Base-by-base conservation (phyloP, 2,888 invertebrate genomes). In the Drosophila infuscata region DNA sequence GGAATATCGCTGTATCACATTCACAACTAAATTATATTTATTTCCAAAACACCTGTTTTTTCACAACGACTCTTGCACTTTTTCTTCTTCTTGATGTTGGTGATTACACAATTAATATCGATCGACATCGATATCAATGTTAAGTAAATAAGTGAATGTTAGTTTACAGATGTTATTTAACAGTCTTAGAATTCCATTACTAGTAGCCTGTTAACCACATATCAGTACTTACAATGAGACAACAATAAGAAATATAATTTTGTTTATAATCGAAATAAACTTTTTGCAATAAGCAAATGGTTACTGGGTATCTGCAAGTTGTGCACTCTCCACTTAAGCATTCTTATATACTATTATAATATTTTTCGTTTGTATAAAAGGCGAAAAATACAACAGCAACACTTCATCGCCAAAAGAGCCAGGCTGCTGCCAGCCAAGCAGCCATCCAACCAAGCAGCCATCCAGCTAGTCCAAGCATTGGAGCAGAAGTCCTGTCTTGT, bases 311-410 rank as follows among this genome's bases (percentile, higher is more conserved):
- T 43, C 25, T 54, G 6, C 1, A 15, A 12, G 11, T 32, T 11
- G 12, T n/a, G 30, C 8, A 41, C 15, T 30, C 4, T 43, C 2
- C 5, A 0, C 25, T 32, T 7, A 3, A 12, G 38, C 43, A 51
- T 29, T 58, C 51, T 51, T 51, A 20, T n/a, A 12, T 33, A 32
- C 56, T 59, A 20, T 48, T 17, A 17, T 49, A 29, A 29, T 49
- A 5, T 49, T 49, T 25, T 29, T 17, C 17, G 17, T 56, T 29
- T 38, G n/a, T n/a, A 48, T 43, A 9, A 29, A 12, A 41, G 54
- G 48, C 51, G 46, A 63, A 51, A 72, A 67, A 38, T 63, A 73
- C 48, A 68, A 49, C 63, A 61, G 73, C 58, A 61, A 74, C 74
- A 65, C 61, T 68, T 65, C 73, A 67, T 46, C 29, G 70, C 58